Percentiles rank a stretch among this genome's conserved stretches.
phyloP scores from a whole-genome alignment of 2,113 vertebrate species.

The Erythrocebus patas region DNA sequence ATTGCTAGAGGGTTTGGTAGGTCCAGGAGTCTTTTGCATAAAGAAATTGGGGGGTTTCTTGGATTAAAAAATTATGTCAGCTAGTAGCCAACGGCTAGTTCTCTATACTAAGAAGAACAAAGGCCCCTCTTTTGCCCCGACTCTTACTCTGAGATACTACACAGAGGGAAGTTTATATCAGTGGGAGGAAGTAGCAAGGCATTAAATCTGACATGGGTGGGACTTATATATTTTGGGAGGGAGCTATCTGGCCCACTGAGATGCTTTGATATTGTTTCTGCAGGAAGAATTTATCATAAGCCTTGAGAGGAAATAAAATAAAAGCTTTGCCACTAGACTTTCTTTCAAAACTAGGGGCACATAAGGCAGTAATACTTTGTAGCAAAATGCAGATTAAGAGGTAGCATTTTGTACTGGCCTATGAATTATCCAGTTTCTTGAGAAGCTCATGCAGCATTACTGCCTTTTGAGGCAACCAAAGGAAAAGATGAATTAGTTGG shows the following conservation, averaged over 20 bases:
- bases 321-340: neutral
- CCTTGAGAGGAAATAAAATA: neutral
- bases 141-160: neutral
- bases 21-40: neutral
- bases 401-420: neutral
- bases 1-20: neutral
- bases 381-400: neutral
- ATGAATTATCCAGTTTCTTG: neutral
- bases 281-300: neutral
- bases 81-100: neutral
- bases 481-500: conserved; percentile 54
- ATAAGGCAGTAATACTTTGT: neutral
- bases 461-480: neutral
- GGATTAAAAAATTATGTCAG: neutral
- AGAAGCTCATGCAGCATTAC: neutral
- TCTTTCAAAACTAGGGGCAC: neutral
- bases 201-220: neutral
- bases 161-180: neutral
- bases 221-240: neutral
- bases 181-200: neutral
- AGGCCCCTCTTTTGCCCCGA: rapidly evolving
- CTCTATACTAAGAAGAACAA: neutral
- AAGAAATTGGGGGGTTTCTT: neutral
- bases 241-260: neutral
- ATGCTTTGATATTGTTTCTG: neutral